Percentiles rank a stretch among this genome's conserved stretches.
Evolutionary conservation across 2,113 vertebrate species (phyloP).

Genomic region (Coryphaenoides rupestris): DNA sequence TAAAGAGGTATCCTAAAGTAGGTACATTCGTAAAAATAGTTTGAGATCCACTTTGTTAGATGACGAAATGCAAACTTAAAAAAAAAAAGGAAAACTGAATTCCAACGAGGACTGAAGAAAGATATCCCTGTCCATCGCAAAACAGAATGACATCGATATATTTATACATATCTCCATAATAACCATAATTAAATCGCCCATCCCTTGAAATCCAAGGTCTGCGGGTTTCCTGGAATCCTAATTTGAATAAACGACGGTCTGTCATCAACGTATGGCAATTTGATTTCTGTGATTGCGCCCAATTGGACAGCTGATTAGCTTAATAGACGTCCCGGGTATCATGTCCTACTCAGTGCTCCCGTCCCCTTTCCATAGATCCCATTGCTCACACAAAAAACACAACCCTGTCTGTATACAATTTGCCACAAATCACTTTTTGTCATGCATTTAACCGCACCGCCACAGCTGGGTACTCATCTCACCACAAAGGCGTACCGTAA

Average conservation of each 20-base stretch:
- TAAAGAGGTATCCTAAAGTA: no score
- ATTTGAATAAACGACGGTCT: slow-evolving; percentile 26
- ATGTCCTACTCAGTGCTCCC: slow-evolving; percentile 27
- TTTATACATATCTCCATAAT: no score
- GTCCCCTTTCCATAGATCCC: slow-evolving; percentile 19
- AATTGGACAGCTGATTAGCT: slow-evolving; percentile 37
- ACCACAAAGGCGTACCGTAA: slow-evolving; percentile 27
- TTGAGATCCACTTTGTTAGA: no score
- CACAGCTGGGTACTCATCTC: slow-evolving; percentile 48
- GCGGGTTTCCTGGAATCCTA: slow-evolving; percentile 23
- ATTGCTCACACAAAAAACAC: slow-evolving; percentile 1
- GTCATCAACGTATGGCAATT: slow-evolving; percentile 47
- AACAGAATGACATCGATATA: no score
- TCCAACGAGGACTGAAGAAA: neutral
- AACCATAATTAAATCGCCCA: no score
- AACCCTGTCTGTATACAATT: slow-evolving; percentile 23
- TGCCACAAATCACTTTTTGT: slow-evolving; percentile 49
- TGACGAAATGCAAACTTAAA: no score
- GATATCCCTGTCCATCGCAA: neutral
- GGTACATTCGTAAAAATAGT: no score
- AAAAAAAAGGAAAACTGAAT: no score
- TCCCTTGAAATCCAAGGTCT: neutral
- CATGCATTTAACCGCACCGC: slow-evolving; percentile 51
- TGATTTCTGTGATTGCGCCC: slow-evolving; percentile 57
- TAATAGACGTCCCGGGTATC: slow-evolving; percentile 45